These are phyloP conservation scores for Andrena bicolor DNA, from an alignment of 2,888 invertebrate species.

Conservation along the genomic window DNA sequence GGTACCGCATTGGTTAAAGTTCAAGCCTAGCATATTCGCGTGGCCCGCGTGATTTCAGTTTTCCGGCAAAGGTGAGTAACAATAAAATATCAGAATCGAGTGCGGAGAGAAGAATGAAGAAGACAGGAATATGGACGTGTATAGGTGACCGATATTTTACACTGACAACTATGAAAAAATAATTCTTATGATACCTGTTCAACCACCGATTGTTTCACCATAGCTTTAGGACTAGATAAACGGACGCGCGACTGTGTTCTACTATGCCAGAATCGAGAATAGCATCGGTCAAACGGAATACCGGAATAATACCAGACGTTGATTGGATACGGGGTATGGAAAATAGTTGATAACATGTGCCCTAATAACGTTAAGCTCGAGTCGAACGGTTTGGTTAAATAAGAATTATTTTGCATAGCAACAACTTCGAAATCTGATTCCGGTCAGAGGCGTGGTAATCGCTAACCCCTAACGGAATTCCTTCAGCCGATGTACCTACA, in stretches of 20 bases:
- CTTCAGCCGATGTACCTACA: too few relatives aligned
- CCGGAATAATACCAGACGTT: constrained; percentile 68
- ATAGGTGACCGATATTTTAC: too few relatives aligned
- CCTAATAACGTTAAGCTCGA: too few relatives aligned
- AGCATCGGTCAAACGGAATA: constrained; percentile 66
- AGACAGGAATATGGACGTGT: too few relatives aligned
- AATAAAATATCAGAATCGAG: too few relatives aligned
- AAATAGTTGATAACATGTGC: not conserved
- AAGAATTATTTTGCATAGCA: too few relatives aligned
- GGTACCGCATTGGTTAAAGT: constrained; percentile 42
- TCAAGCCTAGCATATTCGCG: not conserved
- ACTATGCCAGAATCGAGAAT: constrained; percentile 71
- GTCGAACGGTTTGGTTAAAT: too few relatives aligned
- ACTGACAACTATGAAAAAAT: too few relatives aligned
- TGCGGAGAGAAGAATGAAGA: not conserved
- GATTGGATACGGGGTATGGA: constrained; percentile 62
- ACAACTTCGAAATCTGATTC: too few relatives aligned
- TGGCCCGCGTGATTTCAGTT: constrained; percentile 30
- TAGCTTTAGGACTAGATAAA: constrained; percentile 45
- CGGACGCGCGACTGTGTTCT: constrained; percentile 50
- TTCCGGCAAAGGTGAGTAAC: not conserved
- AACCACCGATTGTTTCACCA: constrained; percentile 6
- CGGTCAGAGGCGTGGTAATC: too few relatives aligned
- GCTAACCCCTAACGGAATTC: too few relatives aligned
- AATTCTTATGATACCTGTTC: too few relatives aligned